Evolutionary conservation across 2,888 invertebrate species (phyloP), one percentile per base, ranked within the genome.

Genomic region (Phortica okadai): DNA sequence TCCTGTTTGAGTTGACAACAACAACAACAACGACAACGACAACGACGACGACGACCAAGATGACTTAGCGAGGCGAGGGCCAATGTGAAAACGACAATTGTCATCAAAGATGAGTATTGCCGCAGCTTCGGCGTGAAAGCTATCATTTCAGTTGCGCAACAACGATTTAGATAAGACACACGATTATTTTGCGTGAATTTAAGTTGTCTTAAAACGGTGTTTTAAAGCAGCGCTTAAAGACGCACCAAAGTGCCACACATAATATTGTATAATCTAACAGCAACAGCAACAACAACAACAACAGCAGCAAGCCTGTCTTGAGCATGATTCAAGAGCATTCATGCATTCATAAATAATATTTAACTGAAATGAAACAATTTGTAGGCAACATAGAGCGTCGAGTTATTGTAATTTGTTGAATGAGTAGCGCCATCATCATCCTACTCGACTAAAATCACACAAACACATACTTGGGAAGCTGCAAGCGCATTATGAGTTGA

Each of bases 401-500:
- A 66, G 41, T 66, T 42, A 25, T 62, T 25, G 62, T 62, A 66
- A 66, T 66, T 66, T 66, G 66, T 42, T 66, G 42, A 41, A 66
- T 14, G n/a, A 41, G 14, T 5, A 7, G 42, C 66, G 33, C 14
- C 66, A 25, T 21, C n/a, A 66, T 16, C 33, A 41, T 11, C 58
- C 16, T 58, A n/a, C 58, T 8, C 58, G 7, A 11, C 58, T n/a
- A 16, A 8, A 8, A 6, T 1, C 58, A 8, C 11, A 6, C 45
- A 10, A 45, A 45, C 7, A 8, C 7, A 6, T 10, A 45, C 45
- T 45, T 45, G 58, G 21, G 21, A 21, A 25, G 64, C 70, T 44
- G 62, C 56, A 44, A 58, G 44, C 76, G 76, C 83, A 82, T 86
- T 85, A 85, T 85, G 82, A 86, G 86, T 85, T 85, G 86, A 85